Evolutionary conservation across 1,140 invertebrate species (phyloP).

Genomic region (Meloidogyne exigua): DNA sequence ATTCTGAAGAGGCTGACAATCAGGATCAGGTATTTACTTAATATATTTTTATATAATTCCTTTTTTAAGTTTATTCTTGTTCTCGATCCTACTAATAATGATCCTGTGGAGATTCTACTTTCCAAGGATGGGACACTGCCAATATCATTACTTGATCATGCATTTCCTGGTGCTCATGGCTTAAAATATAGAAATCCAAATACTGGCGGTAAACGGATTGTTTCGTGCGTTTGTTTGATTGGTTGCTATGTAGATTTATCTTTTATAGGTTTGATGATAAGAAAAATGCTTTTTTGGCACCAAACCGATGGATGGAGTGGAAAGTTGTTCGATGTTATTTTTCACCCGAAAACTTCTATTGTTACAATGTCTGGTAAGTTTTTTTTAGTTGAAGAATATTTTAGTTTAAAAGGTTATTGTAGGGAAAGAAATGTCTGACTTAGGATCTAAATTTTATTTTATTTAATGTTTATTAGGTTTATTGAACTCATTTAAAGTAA

Average conservation of each 20-base stretch:
- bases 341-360: constrained; percentile 7
- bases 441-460: too few relatives aligned
- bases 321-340: constrained; percentile 54
- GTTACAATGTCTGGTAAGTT: neutral
- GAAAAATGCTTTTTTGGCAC: constrained; percentile 51
- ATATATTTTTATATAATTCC: neutral
- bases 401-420: too few relatives aligned
- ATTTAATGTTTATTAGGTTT: too few relatives aligned
- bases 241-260: neutral
- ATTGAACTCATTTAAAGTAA: too few relatives aligned
- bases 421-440: too few relatives aligned
- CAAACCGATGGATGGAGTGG: constrained; percentile 54
- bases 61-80: constrained; percentile 44
- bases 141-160: constrained; percentile 81
- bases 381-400: too few relatives aligned
- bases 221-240: constrained; percentile 71
- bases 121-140: constrained; percentile 70
- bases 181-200: constrained; percentile 86
- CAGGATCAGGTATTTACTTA: too few relatives aligned
- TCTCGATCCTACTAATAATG: constrained; percentile 76
- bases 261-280: constrained; percentile 53
- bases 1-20: too few relatives aligned
- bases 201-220: constrained; percentile 79
- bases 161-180: constrained; percentile 88
- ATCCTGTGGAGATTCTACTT: constrained; percentile 86